Percentiles rank a stretch among this genome's conserved stretches.
Evolutionary conservation across 2,113 vertebrate genomes (phyloP).

Genomic region (Fulmarus glacialis): DNA sequence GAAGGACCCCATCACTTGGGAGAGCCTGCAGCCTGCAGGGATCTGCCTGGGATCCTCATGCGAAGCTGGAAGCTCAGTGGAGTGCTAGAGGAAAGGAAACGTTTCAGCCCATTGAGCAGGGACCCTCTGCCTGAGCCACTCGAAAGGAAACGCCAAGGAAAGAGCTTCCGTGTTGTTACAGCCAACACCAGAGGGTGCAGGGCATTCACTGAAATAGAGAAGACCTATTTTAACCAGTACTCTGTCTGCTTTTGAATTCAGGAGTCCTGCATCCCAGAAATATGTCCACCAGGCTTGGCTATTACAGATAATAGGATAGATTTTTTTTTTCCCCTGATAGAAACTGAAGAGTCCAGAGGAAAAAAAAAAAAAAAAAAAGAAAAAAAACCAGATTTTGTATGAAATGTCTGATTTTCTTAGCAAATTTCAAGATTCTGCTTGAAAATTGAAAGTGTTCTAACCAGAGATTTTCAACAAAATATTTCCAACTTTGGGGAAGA

Average conservation of each 20-base stretch:
- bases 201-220: not conserved
- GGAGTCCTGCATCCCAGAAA: not conserved
- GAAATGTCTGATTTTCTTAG: not conserved
- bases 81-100: not conserved
- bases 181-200: conserved; percentile 6
- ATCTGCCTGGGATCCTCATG: not conserved
- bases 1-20: not conserved
- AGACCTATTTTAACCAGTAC: not conserved
- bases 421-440: not conserved
- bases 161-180: not conserved
- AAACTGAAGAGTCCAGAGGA: not conserved
- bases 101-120: not conserved
- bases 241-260: not conserved
- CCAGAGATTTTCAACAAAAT: not conserved
- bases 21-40: not conserved
- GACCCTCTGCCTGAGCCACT: not conserved
- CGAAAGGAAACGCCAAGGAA: not conserved
- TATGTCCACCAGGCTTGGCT: not conserved
- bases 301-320: not conserved
- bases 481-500: not conserved
- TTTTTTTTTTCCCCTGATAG: not conserved
- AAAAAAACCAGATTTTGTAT: not conserved
- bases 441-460: not conserved
- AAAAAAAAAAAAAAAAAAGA: not conserved
- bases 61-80: not conserved